phyloP scores from a whole-genome alignment of 2,113 vertebrate species.

The Cavia porcellus region DNA sequence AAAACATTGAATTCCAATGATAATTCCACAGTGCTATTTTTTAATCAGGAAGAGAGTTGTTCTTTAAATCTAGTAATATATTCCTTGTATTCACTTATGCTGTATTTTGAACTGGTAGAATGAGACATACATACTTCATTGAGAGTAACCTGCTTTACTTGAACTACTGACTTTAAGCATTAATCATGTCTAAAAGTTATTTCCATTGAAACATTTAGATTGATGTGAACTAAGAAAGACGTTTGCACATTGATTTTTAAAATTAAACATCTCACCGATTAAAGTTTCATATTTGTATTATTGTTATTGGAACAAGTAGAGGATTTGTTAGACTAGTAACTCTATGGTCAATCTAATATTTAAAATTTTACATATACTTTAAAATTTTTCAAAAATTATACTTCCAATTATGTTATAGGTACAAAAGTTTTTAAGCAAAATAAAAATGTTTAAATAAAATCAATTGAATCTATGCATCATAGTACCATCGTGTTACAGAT shows the following conservation, averaged over 20 bases:
- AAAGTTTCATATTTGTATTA: background rate
- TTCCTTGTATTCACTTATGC: background rate
- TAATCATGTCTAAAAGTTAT: background rate
- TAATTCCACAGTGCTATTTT: background rate
- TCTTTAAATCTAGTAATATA: background rate
- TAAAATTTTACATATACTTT: background rate
- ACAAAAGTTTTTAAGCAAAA: slow-evolving; percentile 22
- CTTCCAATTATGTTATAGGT: background rate
- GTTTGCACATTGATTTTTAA: background rate
- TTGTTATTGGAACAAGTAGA: background rate
- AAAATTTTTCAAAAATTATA: background rate
- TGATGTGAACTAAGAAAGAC: background rate
- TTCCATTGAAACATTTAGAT: background rate
- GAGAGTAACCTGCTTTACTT: background rate
- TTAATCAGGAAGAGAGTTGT: background rate
- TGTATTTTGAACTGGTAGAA: background rate
- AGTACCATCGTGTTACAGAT: background rate
- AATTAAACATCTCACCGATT: background rate
- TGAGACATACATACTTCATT: background rate
- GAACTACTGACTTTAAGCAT: background rate
- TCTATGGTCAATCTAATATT: background rate
- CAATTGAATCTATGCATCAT: background rate
- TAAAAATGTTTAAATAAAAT: background rate
- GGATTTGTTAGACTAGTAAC: background rate
- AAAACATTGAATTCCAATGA: background rate